Percentiles rank a stretch among this genome's conserved stretches.
phyloP scores from a whole-genome alignment of 2,797 vertebrate species.

The Danio albolineatus region DNA sequence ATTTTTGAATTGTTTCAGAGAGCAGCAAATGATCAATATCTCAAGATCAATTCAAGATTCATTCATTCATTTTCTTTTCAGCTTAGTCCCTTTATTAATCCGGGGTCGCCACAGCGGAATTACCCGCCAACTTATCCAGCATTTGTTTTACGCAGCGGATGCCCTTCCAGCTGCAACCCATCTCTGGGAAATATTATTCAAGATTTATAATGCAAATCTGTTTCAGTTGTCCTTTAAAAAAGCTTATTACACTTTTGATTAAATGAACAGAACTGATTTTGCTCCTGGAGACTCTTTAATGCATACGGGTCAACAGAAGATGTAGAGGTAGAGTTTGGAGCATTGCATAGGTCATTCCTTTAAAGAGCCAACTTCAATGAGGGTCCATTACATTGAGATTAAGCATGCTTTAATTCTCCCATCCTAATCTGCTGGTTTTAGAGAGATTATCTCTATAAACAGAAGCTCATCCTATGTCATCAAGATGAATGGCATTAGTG shows the following conservation, averaged over 20 bases:
- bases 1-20: constrained; percentile 7
- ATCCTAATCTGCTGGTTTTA: constrained; percentile 59
- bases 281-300: too few species aligned
- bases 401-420: constrained; percentile 55
- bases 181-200: too few species aligned
- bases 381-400: constrained; percentile 55
- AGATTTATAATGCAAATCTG: background rate
- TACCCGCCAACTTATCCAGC: too few species aligned
- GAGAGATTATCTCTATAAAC: constrained; percentile 62
- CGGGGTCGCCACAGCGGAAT: too few species aligned
- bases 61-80: too few species aligned
- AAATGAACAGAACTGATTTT: background rate
- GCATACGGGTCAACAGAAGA: constrained; percentile 1
- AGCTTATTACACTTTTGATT: background rate
- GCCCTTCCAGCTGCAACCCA: too few species aligned
- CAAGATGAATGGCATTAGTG: constrained; percentile 22
- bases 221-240: constrained; percentile 2
- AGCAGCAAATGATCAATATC: background rate
- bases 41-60: too few species aligned
- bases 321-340: constrained; percentile 42
- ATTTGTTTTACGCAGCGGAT: too few species aligned
- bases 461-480: constrained; percentile 39
- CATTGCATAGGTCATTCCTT: constrained; percentile 7
- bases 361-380: constrained; percentile 39
- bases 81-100: too few species aligned